Base-by-base conservation (phyloP, 2,888 invertebrate species). In the Zygothrica quintamaculata region DNA sequence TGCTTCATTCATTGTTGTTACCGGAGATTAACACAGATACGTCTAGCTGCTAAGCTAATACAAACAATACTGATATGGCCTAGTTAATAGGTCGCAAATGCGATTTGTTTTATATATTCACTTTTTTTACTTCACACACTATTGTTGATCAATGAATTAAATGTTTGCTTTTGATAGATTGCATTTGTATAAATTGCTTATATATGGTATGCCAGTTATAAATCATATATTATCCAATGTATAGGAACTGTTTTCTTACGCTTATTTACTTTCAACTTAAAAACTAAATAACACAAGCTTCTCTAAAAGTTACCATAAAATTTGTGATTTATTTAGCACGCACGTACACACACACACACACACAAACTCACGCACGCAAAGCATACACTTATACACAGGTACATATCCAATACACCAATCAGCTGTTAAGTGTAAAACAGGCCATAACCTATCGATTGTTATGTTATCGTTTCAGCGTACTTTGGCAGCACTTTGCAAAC, bases 1-100 rank as follows among this genome's bases (percentile, higher is more conserved):
- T 70, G 69, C 67, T 67, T 88, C 89, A 67, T 80, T 84, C 87
- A 88, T 87, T 46, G 18, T 65, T 57, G 16, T 33, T 5, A 22
- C 33, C 62, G 39, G n/a, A 13, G 48, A 34, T 40, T 34, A 46
- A 39, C 36, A 52, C 53, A 56, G 22, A 31, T 36, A 66, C 78
- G 75, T 72, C 68, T 60, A 58, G 36, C 51, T 55, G 39, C 29
- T 40, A 9, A 52, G 59, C 70, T 50, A 60, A 53, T 43, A 61
- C 81, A 77, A 78, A 66, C 59, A 77, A 70, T 62, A 81, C 74
- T 82, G 82, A 72, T 58, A 42, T 55, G 43, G 34, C 34, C 8
- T 43, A 55, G 33, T 44, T n/a, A 31, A 31, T 25, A 36, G 47
- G 22, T 33, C 29, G 26, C 46, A 22, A 47, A 33, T 15, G n/a